A percentile compares a stretch with the other conserved stretches of the same genome.
Conservation (phyloP, 2,888 invertebrate species). For the Yponomeuta malinellus region DNA sequence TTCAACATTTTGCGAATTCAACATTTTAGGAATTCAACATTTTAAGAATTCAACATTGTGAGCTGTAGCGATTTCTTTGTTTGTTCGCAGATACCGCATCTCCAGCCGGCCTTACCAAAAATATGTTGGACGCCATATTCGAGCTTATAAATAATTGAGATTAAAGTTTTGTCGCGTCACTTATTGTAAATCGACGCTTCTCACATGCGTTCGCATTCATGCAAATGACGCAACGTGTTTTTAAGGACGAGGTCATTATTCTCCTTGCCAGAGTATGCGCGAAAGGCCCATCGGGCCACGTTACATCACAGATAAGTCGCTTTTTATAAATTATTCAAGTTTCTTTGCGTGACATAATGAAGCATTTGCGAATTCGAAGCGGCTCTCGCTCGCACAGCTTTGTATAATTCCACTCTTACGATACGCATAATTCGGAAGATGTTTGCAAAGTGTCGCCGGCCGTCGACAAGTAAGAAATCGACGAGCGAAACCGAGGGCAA, state of each 20-base stretch:
- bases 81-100: background rate
- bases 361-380: background rate
- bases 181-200: background rate
- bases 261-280: constrained; percentile 26
- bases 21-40: too few species aligned
- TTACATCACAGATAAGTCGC: constrained; percentile 35
- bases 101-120: background rate
- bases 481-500: background rate
- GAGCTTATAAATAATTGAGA: constrained; percentile 6
- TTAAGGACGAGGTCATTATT: constrained; percentile 37
- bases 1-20: too few species aligned
- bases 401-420: background rate
- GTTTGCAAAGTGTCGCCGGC: background rate
- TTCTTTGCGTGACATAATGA: background rate
- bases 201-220: constrained; percentile 17
- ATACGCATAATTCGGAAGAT: background rate
- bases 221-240: constrained; percentile 27
- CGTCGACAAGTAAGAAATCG: background rate
- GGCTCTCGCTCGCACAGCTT: background rate
- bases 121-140: background rate
- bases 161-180: constrained; percentile 3
- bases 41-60: too few species aligned
- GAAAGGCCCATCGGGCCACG: constrained; percentile 32
- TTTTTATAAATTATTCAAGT: constrained; percentile 2
- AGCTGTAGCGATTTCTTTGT: too few species aligned